A percentile compares a stretch with the other conserved stretches of the same genome.
phyloP scores from a whole-genome alignment of 2,888 invertebrate species.

The Lochmaea capreae region DNA sequence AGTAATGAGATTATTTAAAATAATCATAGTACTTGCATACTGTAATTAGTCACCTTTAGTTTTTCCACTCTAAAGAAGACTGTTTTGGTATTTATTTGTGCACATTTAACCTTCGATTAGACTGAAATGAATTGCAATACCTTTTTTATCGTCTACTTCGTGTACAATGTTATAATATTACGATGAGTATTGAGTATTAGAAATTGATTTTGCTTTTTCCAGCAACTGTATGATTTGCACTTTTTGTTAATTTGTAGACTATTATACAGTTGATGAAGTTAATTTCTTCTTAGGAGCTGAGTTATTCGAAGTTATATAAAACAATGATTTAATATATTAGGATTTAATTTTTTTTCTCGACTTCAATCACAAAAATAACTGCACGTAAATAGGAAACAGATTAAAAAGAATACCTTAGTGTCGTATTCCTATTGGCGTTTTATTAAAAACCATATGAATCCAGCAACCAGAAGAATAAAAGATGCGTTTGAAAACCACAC shows the following conservation, averaged over 20 bases:
- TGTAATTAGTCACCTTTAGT: no score
- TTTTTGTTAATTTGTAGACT: not conserved
- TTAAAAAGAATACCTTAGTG: not conserved
- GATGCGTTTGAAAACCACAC: not conserved
- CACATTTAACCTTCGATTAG: no score
- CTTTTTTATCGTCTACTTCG: no score
- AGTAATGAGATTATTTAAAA: no score
- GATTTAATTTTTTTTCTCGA: not conserved
- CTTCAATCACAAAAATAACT: not conserved
- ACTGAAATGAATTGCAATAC: no score
- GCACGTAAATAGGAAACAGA: not conserved
- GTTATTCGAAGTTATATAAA: not conserved
- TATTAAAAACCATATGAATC: not conserved
- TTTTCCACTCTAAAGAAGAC: no score
- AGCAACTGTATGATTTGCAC: not conserved
- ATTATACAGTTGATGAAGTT: not conserved
- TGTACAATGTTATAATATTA: no score
- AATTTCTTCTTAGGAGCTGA: slow-evolving; percentile 1
- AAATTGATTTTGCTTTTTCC: not conserved
- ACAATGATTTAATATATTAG: not conserved
- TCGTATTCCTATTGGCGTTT: not conserved
- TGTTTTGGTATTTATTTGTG: no score
- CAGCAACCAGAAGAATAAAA: not conserved
- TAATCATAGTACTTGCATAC: no score
- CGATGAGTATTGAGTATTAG: not conserved